Conservation (phyloP, 1,140 invertebrate species). For the Euura saliciscinereae region DNA sequence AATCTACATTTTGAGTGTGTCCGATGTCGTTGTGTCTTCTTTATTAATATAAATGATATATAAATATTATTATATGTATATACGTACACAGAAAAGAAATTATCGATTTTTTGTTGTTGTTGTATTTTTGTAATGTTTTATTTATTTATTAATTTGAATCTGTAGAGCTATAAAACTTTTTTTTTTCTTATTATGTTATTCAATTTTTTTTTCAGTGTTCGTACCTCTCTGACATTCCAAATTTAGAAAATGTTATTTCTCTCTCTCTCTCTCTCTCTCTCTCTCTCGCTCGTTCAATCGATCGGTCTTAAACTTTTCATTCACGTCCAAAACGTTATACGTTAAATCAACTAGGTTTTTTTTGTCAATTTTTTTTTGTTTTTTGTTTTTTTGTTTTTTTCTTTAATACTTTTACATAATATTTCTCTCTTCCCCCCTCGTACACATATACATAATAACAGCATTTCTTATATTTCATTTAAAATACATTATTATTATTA, state of each 20-base stretch:
- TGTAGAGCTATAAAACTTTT: slow-evolving; percentile 26
- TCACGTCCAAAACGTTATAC: background rate
- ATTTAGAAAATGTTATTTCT: too few relatives aligned
- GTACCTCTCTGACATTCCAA: background rate
- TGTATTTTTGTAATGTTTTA: slow-evolving; percentile 20
- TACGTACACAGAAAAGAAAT: slow-evolving; percentile 18
- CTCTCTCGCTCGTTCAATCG: slow-evolving; percentile 19
- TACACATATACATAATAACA: too few relatives aligned
- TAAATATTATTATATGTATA: slow-evolving; percentile 32
- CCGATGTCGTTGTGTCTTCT: background rate
- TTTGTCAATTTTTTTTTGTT: slow-evolving; percentile 33
- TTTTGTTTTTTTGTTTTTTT: slow-evolving; percentile 33
- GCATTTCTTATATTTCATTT: too few relatives aligned
- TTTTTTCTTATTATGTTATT: slow-evolving; percentile 46
- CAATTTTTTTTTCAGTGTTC: slow-evolving; percentile 10
- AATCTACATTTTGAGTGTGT: background rate
- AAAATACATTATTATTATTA: slow-evolving; percentile 37
- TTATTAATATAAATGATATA: slow-evolving; percentile 43
- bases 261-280: slow-evolving; percentile 19
- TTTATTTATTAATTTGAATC: slow-evolving; percentile 14
- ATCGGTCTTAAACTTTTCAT: slow-evolving; percentile 10
- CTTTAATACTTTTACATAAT: slow-evolving; percentile 48
- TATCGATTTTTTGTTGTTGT: slow-evolving; percentile 33
- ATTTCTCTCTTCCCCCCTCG: too few relatives aligned
- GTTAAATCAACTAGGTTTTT: background rate